A percentile compares a stretch with the other conserved stretches of the same genome.
Evolutionary conservation across 1,140 invertebrate genomes (phyloP).

Genomic region (Diuraphis noxia): DNA sequence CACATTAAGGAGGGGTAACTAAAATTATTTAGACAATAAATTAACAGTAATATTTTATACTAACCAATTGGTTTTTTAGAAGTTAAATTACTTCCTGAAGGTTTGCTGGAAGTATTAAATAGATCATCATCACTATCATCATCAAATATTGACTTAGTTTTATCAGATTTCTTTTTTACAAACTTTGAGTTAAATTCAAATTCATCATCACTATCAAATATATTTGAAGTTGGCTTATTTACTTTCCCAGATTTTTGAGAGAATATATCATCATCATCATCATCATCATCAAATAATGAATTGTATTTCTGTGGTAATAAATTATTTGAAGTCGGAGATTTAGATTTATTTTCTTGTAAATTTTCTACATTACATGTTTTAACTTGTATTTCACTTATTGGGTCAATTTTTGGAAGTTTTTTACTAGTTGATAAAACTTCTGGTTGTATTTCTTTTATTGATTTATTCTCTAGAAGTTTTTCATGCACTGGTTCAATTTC

Average conservation of each 20-base stretch:
- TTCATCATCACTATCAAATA: constrained; percentile 52
- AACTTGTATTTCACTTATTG: neutral
- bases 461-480: too few species aligned
- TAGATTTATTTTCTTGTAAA: neutral
- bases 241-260: neutral
- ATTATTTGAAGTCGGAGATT: neutral
- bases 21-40: neutral
- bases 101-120: neutral
- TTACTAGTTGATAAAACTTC: neutral
- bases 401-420: neutral
- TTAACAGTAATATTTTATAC: neutral
- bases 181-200: constrained; percentile 31
- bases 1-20: neutral
- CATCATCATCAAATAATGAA: constrained; percentile 39
- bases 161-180: constrained; percentile 2
- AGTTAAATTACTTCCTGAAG: constrained; percentile 8
- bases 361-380: neutral
- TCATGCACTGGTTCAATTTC: neutral
- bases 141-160: constrained; percentile 29
- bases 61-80: constrained; percentile 27
- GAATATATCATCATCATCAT: constrained; percentile 30
- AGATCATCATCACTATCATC: constrained; percentile 48
- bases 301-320: neutral
- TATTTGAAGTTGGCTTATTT: neutral
- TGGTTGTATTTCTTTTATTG: neutral